These are phyloP conservation scores for Cisticola juncidis DNA, from an alignment of 2,113 vertebrate genomes.

Conservation along the genomic window DNA sequence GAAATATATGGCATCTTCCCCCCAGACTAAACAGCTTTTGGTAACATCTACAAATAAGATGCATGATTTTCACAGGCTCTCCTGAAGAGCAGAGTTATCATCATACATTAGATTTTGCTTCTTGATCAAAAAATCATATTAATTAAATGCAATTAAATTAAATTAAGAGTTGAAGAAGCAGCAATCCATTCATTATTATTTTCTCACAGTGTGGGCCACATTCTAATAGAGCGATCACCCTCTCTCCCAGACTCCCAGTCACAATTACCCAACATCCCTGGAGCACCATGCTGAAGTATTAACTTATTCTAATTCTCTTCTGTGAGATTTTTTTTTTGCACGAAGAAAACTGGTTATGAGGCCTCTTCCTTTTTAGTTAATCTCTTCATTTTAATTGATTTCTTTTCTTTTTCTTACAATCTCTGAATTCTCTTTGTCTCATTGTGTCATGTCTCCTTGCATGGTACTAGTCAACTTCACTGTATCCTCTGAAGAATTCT, in stretches of 20 bases:
- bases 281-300: neutral
- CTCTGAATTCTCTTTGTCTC: neutral
- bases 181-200: slow-evolving; percentile 58
- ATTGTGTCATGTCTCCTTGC: neutral
- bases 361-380: neutral
- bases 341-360: neutral
- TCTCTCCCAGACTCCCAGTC: slow-evolving; percentile 17
- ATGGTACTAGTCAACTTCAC: neutral
- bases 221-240: slow-evolving; percentile 39
- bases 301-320: neutral
- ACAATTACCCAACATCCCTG: slow-evolving; percentile 1
- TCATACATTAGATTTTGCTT: slow-evolving; percentile 45
- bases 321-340: neutral
- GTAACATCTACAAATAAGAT: slow-evolving; percentile 40
- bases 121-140: slow-evolving; percentile 66
- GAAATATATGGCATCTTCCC: slow-evolving; percentile 3
- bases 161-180: slow-evolving; percentile 60
- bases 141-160: slow-evolving; percentile 69
- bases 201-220: slow-evolving; percentile 42
- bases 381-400: neutral
- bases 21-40: slow-evolving; percentile 28
- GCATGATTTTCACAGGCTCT: slow-evolving; percentile 24
- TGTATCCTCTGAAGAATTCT: neutral
- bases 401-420: neutral
- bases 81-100: slow-evolving; percentile 56